phyloP scores from a whole-genome alignment of 1,140 invertebrate species.

The Drosophila navojoa region DNA sequence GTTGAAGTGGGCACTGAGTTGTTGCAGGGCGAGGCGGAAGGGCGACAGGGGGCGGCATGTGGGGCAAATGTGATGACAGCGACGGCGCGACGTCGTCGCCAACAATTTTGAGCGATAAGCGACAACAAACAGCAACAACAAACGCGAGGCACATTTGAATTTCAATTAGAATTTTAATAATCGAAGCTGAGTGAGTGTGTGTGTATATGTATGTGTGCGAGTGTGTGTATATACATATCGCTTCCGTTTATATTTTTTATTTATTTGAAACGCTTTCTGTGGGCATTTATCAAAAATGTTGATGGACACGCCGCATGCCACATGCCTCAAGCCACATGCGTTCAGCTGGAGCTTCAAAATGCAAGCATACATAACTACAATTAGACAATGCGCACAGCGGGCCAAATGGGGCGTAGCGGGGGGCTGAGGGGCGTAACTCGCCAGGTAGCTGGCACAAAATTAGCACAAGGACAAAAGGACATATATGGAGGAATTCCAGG shows the following conservation, averaged over 20 bases:
- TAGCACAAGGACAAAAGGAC: constrained; percentile 66
- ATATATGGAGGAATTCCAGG: constrained; percentile 13
- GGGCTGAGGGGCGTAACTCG: background rate
- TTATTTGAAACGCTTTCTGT: constrained; percentile 58
- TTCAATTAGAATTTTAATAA: constrained; percentile 83
- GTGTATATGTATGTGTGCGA: constrained; percentile 21
- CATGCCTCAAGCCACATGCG: constrained; percentile 2
- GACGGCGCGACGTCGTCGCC: constrained; percentile 30
- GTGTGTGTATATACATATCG: constrained; percentile 62
- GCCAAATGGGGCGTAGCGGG: background rate
- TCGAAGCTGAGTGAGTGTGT: constrained; percentile 52
- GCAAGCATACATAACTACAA: constrained; percentile 71
- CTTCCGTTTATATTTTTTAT: constrained; percentile 64
- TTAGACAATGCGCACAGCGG: constrained; percentile 35
- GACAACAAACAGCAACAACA: constrained; percentile 46
- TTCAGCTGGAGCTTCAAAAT: constrained; percentile 40
- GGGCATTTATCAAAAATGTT: constrained; percentile 71
- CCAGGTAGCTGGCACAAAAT: constrained; percentile 45
- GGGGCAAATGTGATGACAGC: constrained; percentile 52
- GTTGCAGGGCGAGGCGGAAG: constrained; percentile 16
- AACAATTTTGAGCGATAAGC: constrained; percentile 63
- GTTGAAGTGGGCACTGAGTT: constrained; percentile 8
- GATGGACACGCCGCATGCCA: constrained; percentile 51
- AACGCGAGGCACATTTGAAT: constrained; percentile 73
- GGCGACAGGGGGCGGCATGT: constrained; percentile 28